These are phyloP conservation scores for Ispidina lecontei DNA, from an alignment of 2,797 vertebrate species.

Conservation along the genomic window DNA sequence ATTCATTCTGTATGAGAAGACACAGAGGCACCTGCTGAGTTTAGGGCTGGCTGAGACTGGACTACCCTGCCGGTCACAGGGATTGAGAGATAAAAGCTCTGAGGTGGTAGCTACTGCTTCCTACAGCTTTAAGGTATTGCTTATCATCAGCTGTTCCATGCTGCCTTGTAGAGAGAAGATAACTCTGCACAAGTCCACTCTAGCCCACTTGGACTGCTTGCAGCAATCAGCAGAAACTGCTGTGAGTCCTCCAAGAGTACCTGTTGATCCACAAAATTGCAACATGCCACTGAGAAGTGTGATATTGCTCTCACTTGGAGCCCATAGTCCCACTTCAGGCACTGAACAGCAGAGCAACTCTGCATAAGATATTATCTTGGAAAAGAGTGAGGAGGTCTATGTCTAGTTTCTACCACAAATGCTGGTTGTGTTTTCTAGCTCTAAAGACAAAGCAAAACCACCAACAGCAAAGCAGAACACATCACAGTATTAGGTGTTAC, in stretches of 20 bases:
- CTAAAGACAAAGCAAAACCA: neutral
- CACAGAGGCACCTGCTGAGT: neutral
- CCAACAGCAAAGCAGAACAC: neutral
- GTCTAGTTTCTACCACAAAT: fast-evolving
- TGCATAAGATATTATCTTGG: neutral
- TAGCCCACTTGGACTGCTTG: neutral
- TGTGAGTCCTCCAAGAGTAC: neutral
- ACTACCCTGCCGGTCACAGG: neutral
- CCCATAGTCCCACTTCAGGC: neutral
- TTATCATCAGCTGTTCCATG: neutral
- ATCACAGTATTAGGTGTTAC: neutral
- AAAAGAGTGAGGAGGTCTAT: neutral
- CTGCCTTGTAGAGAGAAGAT: neutral
- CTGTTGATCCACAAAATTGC: neutral
- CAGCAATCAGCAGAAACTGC: neutral
- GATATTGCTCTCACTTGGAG: neutral
- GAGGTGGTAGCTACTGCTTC: neutral
- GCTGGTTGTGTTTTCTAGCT: neutral
- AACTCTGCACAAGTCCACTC: neutral
- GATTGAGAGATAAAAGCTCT: neutral
- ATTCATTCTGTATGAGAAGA: neutral
- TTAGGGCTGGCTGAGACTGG: neutral
- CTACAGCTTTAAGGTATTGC: neutral
- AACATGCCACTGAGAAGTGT: neutral
- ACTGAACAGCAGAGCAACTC: neutral